These are phyloP conservation scores for Sarcophaga caerulescens DNA, from an alignment of 2,888 invertebrate genomes.

Conservation along the genomic window DNA sequence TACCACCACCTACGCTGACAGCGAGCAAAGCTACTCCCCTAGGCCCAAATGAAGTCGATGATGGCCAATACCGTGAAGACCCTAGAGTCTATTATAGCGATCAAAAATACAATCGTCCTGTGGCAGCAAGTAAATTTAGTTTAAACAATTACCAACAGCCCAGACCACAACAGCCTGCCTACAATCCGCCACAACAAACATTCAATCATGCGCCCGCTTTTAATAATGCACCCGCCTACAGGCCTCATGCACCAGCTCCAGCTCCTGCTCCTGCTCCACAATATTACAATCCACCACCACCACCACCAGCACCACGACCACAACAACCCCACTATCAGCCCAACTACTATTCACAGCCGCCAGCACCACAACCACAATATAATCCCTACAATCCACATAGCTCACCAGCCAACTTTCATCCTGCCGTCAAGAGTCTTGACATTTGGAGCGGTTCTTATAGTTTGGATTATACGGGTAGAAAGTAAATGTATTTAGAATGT, in stretches of 20 bases:
- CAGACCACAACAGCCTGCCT: slow-evolving; percentile 71
- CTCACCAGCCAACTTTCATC: slow-evolving; percentile 86
- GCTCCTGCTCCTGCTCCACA: slow-evolving; percentile 69
- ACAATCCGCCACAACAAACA: slow-evolving; percentile 70
- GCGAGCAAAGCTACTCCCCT: slow-evolving; percentile 82
- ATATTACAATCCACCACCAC: slow-evolving; percentile 73
- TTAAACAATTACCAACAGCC: slow-evolving; percentile 75
- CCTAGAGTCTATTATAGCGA: slow-evolving; percentile 89
- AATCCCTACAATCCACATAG: slow-evolving; percentile 79
- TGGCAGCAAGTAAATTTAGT: slow-evolving; percentile 78
- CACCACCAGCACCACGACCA: slow-evolving; percentile 72
- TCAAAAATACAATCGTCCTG: slow-evolving; percentile 83
- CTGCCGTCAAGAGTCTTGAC: slow-evolving; percentile 87
- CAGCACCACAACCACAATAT: slow-evolving; percentile 77
- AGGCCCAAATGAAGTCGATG: slow-evolving; percentile 86
- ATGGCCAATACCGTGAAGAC: slow-evolving; percentile 93
- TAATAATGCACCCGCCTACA: slow-evolving; percentile 60
- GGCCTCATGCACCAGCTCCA: slow-evolving; percentile 70
- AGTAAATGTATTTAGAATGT: slow-evolving; percentile 70
- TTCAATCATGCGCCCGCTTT: slow-evolving; percentile 67
- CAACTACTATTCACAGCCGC: slow-evolving; percentile 74
- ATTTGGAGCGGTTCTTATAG: slow-evolving; percentile 89
- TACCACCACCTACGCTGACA: slow-evolving; percentile 89
- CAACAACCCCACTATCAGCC: slow-evolving; percentile 76
- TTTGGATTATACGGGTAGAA: slow-evolving; percentile 87